These are phyloP conservation scores for Bursaphelenchus mucronatus DNA, from an alignment of 1,140 invertebrate species.

Conservation along the genomic window DNA sequence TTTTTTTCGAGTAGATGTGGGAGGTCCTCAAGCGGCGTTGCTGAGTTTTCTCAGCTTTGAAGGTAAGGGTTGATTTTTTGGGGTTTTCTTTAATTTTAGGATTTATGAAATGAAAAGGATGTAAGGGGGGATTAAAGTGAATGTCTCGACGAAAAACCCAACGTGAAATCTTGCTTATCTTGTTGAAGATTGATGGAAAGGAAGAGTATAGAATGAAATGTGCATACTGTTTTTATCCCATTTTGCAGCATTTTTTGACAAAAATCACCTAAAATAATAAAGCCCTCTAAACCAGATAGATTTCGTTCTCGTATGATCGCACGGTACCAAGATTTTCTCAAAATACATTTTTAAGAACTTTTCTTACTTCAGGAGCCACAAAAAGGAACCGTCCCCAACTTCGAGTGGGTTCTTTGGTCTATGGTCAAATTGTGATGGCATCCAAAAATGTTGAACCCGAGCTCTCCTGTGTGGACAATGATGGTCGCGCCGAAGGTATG, in stretches of 20 bases:
- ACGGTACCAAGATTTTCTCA: too few species aligned
- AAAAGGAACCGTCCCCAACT: slow-evolving; percentile 89
- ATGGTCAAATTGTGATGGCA: slow-evolving; percentile 65
- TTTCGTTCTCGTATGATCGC: too few species aligned
- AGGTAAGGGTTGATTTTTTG: slow-evolving; percentile 71
- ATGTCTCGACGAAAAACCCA: too few species aligned
- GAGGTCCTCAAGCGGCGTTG: slow-evolving; percentile 31
- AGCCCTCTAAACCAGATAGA: too few species aligned
- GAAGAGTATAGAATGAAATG: too few species aligned
- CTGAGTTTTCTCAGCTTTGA: slow-evolving; percentile 62
- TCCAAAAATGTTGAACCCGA: slow-evolving; percentile 46
- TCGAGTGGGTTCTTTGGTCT: slow-evolving; percentile 72
- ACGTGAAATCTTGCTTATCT: too few species aligned
- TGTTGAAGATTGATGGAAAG: too few species aligned
- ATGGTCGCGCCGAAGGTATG: slow-evolving; percentile 38
- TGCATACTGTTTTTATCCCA: too few species aligned
- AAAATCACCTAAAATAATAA: too few species aligned
- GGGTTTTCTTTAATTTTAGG: slow-evolving; percentile 71
- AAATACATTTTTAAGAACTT: slow-evolving; percentile 61
- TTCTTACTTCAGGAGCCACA: slow-evolving; percentile 80
- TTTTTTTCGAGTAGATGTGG: slow-evolving; percentile 39
- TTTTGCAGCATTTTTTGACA: too few species aligned
- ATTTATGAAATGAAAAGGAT: too few species aligned
- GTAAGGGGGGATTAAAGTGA: too few species aligned
- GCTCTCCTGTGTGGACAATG: slow-evolving; percentile 43